phyloP scores from a whole-genome alignment of 2,888 invertebrate species.

The Bimastos eiseni region DNA sequence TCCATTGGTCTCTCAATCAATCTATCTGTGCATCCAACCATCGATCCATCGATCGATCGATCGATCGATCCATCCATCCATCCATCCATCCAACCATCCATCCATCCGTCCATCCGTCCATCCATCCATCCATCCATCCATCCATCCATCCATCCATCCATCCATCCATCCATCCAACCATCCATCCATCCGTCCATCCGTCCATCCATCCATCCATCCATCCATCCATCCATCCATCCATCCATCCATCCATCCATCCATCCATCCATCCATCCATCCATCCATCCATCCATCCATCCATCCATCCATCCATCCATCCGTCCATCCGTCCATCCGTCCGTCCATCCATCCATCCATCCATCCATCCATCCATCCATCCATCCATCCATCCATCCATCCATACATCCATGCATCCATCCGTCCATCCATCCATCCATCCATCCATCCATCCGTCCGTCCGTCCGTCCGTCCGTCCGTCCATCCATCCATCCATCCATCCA shows the following conservation, averaged over 20 bases:
- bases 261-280: neutral
- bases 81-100: neutral
- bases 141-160: neutral
- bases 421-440: neutral
- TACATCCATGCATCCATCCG: neutral
- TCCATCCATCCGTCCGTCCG: neutral
- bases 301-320: neutral
- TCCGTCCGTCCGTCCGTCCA: too few relatives aligned
- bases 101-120: neutral
- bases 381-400: neutral
- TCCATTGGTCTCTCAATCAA: neutral
- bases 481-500: too few relatives aligned
- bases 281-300: neutral
- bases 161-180: neutral
- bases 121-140: neutral
- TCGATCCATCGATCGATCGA: neutral
- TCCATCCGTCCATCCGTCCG: neutral
- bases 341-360: neutral
- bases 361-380: neutral
- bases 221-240: too few relatives aligned
- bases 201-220: too few relatives aligned
- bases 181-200: neutral
- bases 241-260: neutral
- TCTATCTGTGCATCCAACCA: neutral
- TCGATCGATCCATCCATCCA: neutral